Evolutionary conservation across 2,888 invertebrate species (phyloP).

Genomic region (Antitype chi): DNA sequence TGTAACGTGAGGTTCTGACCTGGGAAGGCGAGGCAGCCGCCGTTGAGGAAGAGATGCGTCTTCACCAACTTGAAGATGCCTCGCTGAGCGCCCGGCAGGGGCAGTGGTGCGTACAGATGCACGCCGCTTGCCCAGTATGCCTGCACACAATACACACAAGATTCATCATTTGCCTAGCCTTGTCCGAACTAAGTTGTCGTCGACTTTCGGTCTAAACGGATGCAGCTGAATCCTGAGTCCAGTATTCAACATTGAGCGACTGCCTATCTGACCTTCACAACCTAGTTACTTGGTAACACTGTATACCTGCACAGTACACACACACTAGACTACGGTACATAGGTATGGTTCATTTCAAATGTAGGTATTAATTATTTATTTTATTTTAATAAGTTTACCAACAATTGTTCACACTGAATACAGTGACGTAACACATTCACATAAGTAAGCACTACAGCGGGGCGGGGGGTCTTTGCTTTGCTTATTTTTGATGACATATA

Average conservation of each 20-base stretch:
- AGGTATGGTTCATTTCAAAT: not conserved
- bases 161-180: not conserved
- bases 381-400: too few relatives aligned
- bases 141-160: conserved; percentile 7
- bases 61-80: conserved; percentile 96
- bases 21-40: conserved; percentile 93
- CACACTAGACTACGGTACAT: not conserved
- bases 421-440: too few relatives aligned
- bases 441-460: too few relatives aligned
- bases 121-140: conserved; percentile 95
- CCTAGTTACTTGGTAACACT: not conserved
- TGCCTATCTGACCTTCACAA: not conserved
- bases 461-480: too few relatives aligned
- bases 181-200: not conserved
- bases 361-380: too few relatives aligned
- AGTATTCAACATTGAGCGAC: not conserved
- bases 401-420: too few relatives aligned
- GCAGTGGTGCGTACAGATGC: conserved; percentile 97
- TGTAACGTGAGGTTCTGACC: conserved; percentile 69
- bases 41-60: conserved; percentile 97
- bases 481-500: too few relatives aligned
- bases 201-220: not conserved
- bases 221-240: not conserved
- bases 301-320: not conserved
- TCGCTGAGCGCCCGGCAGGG: conserved; percentile 95